Evolutionary conservation across 2,113 vertebrate genomes (phyloP), one percentile per base, ranked within the genome.

Genomic region (Turnix velox): DNA sequence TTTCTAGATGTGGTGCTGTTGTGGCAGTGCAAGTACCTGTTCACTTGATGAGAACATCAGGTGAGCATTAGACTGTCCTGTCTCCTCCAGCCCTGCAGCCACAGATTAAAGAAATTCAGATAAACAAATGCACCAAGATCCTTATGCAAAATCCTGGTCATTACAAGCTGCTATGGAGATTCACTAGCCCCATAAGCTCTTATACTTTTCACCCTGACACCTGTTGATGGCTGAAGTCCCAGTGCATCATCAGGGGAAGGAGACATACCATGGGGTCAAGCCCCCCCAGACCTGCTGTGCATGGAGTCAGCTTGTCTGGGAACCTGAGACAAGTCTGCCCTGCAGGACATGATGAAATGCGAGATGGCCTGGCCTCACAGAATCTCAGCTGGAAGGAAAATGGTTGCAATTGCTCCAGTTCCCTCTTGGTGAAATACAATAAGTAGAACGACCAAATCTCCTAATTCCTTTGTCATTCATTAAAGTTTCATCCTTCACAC

Each of bases 401-500:
- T 62, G 17, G 42, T 87, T 94, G 54, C 55, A 83, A 85, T 31
- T 10, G 31, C 55, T 90, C 66, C 13, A 25, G 30, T 66, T 93
- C 52, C 74, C 86, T 82, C 45, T 39, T 61, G 33, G 77, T 35
- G 59, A 66, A 90, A 31, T 55, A 59, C 43, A 77, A 35, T 4
- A 17, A 59, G 52, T 58, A 91, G 78, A 81, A 85, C 74, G 77
- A 75, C 28, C 18, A 0, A 43, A 35, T 85, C 81, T 88, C 33
- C 65, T 39, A 86, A 33, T 87, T 90, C 59, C 55, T 65, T 45
- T 91, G 71, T 92, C 71, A 84, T 76, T 68, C 0, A 2, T 93
- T 94, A 84, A 73, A 63, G 75, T 95, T 94, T 93, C 80, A 92
- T 95, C 94, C 88, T 85, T 95, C 92, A 79, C 73, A 72, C 72